These are phyloP conservation scores for Carettochelys insculpta DNA, from an alignment of 2,113 vertebrate genomes.

Conservation along the genomic window DNA sequence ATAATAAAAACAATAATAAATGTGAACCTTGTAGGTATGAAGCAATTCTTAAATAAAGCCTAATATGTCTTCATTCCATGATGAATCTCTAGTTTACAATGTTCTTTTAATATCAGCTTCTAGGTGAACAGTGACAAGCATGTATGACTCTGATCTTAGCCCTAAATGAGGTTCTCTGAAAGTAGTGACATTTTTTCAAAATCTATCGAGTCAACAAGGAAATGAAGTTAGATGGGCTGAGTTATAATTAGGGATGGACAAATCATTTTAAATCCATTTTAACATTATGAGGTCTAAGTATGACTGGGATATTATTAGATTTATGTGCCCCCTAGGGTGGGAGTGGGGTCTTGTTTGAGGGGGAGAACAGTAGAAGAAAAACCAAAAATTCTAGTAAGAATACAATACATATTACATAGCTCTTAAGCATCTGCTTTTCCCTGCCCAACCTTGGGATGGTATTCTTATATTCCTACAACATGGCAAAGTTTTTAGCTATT, in stretches of 20 bases:
- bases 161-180: background rate
- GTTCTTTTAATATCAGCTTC: rapidly evolving
- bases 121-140: background rate
- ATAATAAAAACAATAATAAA: background rate
- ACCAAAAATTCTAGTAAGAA: background rate
- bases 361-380: rapidly evolving
- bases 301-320: background rate
- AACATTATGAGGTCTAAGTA: background rate
- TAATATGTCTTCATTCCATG: background rate
- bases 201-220: background rate
- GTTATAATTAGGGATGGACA: background rate
- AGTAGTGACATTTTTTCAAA: background rate
- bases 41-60: background rate
- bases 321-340: background rate
- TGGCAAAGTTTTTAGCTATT: background rate
- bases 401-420: background rate
- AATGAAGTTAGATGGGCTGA: background rate
- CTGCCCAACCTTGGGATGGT: background rate
- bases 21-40: background rate
- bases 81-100: background rate
- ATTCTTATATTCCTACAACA: background rate
- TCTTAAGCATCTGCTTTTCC: background rate
- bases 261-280: background rate
- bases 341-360: background rate
- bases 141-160: background rate